Evolutionary conservation across 2,113 vertebrate genomes (phyloP), one percentile per base, ranked within the genome.

Genomic region (Rhinolophus ferrumequinum): DNA sequence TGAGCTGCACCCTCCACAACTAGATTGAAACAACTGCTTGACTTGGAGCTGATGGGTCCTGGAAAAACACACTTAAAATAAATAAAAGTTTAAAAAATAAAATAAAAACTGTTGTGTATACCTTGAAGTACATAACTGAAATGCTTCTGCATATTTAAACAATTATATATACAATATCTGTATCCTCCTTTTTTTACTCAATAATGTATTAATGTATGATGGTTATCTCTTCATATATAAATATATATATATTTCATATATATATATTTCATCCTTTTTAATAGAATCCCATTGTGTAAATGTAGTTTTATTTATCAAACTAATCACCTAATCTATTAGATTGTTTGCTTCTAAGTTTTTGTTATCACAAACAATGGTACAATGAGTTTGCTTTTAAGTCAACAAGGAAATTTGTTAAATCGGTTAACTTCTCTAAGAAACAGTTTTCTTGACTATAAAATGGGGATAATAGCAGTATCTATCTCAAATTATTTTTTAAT

Each of bases 351-450:
- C 52, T 33, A 66, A 21, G 33, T 44, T 70, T 97, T 88, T 93
- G 8, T 67, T 72, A 16, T 85, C 41, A 47, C 58, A 52, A 79
- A 58, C 18, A 67, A 30, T 44, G 14, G 15, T 87, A 64, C 16
- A 41, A 54, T 47, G 2, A 81, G 19, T 62, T 90, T 83, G 54
- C 58, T 66, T 76, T 92, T 54, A 82, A 79, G 19, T 93, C 47
- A 24, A 35, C 62, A 87, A 82, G 15, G 52, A 94, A 81, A 93
- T 95, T 95, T 70, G 80, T 24, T 69, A 3, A 92, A 81, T 94
- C 94, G 12, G 28, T 88, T 91, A 87, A 70, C 82, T 92, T 97
- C 70, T 30, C 75, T 92, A 30, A 62, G 52, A 66, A 97, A 95
- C 44, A 58, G 30, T 88, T 85, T 77, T 28, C 4, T 92, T 1